Percentiles rank a stretch among this genome's conserved stretches.
Conservation (phyloP, 2,113 vertebrate genomes). For the Mesoclemmys tuberculata region DNA sequence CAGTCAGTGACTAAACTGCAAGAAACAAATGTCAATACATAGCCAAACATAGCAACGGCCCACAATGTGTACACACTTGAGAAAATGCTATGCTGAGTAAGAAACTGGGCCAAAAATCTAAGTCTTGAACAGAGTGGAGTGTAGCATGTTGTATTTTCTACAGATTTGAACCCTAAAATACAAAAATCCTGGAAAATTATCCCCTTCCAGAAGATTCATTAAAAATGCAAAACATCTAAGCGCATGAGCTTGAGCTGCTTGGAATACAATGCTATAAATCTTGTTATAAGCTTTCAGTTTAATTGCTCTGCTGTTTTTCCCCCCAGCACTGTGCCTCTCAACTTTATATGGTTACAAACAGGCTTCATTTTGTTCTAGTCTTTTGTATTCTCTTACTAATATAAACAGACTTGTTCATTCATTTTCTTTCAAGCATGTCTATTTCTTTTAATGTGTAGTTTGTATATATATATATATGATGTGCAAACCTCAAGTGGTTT, state of each 20-base stretch:
- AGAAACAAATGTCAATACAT: conserved; percentile 33
- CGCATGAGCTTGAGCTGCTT: conserved; percentile 43
- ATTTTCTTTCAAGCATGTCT: conserved; percentile 68
- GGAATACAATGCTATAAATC: conserved; percentile 67
- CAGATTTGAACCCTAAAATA: not conserved
- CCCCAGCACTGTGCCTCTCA: conserved; percentile 58
- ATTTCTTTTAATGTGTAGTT: conserved; percentile 68
- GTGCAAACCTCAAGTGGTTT: conserved; percentile 8
- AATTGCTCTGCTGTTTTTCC: conserved; percentile 73
- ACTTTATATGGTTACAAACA: conserved; percentile 74
- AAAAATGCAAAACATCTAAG: conserved; percentile 59
- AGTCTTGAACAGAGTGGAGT: not conserved
- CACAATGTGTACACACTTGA: not conserved
- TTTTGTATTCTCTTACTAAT: conserved; percentile 72
- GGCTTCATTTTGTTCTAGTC: conserved; percentile 77
- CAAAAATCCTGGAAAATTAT: conserved; percentile 21
- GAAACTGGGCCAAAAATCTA: not conserved
- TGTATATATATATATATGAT: conserved; percentile 34
- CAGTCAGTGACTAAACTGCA: conserved; percentile 30
- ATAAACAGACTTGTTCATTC: conserved; percentile 76
- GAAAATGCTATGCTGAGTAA: not conserved
- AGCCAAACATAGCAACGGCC: conserved; percentile 1
- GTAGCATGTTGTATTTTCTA: not conserved
- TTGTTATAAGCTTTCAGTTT: conserved; percentile 59
- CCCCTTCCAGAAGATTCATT: conserved; percentile 25